phyloP scores from a whole-genome alignment of 2,113 vertebrate species.

The Phoxinus phoxinus region DNA sequence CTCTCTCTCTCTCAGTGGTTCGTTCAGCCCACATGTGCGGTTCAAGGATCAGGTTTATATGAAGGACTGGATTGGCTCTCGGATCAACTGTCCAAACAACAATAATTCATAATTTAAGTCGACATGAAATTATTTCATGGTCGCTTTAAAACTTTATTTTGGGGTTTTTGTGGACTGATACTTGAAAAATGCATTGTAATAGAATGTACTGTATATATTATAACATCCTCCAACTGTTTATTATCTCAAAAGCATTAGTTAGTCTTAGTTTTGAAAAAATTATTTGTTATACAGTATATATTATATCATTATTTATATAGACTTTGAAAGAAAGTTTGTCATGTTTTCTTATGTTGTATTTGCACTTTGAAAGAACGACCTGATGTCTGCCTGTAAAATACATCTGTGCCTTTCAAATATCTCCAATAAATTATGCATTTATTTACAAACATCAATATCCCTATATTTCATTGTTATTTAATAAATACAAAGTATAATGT shows the following conservation, averaged over 20 bases:
- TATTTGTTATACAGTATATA: neutral
- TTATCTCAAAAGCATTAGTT: neutral
- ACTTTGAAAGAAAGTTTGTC: neutral
- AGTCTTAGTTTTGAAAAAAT: neutral
- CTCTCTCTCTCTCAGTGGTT: constrained; percentile 81
- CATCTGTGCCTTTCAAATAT: neutral
- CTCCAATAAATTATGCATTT: neutral
- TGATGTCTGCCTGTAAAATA: neutral
- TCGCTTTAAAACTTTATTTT: neutral
- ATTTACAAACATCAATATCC: neutral
- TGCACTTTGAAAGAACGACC: neutral
- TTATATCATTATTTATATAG: neutral
- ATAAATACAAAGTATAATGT: neutral
- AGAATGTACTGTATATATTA: neutral
- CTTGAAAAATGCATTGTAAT: neutral
- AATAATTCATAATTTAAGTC: too few relatives aligned
- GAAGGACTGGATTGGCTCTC: constrained; percentile 92
- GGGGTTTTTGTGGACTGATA: neutral
- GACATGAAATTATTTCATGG: too few relatives aligned
- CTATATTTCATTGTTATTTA: neutral
- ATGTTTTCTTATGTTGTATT: neutral
- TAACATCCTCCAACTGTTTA: neutral
- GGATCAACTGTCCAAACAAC: constrained; percentile 82
- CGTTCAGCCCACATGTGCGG: constrained; percentile 87
- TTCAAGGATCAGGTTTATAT: constrained; percentile 88